Conservation (phyloP, 1,140 invertebrate genomes). For the Drosophila pseudoobscura region DNA sequence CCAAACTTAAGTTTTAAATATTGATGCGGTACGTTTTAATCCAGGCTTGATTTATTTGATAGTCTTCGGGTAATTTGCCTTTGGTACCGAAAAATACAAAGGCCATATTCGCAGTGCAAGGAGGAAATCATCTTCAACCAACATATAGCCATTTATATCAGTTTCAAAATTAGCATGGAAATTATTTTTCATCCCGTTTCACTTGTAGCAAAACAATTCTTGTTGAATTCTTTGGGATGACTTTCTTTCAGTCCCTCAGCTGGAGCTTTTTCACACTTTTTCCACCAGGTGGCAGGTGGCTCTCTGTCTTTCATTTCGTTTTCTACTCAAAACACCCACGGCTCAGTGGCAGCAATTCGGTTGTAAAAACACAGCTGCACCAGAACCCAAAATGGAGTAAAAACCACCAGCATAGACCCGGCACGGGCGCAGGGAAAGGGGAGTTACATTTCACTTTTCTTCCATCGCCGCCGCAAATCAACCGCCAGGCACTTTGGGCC, state of each 20-base stretch:
- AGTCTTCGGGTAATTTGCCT: too few relatives aligned
- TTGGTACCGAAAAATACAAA: too few relatives aligned
- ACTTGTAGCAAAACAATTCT: not conserved
- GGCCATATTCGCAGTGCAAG: too few relatives aligned
- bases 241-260: conserved; percentile 4
- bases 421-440: not conserved
- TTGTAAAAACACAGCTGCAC: conserved; percentile 47
- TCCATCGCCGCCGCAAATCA: conserved; percentile 43
- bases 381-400: not conserved
- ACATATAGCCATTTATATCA: too few relatives aligned
- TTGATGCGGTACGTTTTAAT: too few relatives aligned
- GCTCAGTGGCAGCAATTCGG: conserved; percentile 37
- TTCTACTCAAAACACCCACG: conserved; percentile 41
- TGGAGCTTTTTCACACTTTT: conserved; percentile 8
- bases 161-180: too few relatives aligned
- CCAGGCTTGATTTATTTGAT: too few relatives aligned
- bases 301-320: conserved; percentile 6
- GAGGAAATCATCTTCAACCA: too few relatives aligned
- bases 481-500: conserved; percentile 46
- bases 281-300: not conserved
- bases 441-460: conserved; percentile 42
- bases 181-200: not conserved
- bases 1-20: too few relatives aligned
- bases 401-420: conserved; percentile 6
- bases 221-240: not conserved